Percentiles rank a stretch among this genome's conserved stretches.
These are phyloP conservation scores for Byasa hedistus DNA, from an alignment of 2,888 invertebrate species.

Conservation along the genomic window DNA sequence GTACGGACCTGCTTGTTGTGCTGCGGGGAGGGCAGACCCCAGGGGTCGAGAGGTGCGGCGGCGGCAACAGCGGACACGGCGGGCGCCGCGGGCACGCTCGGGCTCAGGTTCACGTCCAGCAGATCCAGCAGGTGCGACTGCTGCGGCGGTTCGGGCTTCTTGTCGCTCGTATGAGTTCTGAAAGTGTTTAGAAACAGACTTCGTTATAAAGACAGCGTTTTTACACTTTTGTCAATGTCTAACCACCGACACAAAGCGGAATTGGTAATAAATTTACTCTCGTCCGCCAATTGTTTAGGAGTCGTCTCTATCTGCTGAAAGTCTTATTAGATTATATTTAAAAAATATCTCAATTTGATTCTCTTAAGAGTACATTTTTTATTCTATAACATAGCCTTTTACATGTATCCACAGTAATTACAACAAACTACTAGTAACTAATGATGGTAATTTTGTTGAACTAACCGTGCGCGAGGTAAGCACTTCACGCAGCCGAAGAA, in stretches of 20 bases:
- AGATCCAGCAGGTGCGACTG: conserved; percentile 90
- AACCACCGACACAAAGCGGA: no score
- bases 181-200: not conserved
- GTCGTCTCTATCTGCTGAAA: no score
- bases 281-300: no score
- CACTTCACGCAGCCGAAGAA: conserved; percentile 40
- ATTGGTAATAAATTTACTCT: no score
- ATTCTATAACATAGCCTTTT: no score
- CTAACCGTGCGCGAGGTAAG: conserved; percentile 7
- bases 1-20: conserved; percentile 63
- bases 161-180: conserved; percentile 39
- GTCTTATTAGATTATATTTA: no score
- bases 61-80: conserved; percentile 37
- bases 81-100: conserved; percentile 76
- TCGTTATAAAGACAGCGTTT: no score
- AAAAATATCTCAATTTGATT: no score
- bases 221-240: no score
- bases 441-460: not conserved
- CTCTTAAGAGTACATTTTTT: no score
- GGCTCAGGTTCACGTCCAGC: conserved; percentile 88
- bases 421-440: no score
- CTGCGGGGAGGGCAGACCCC: conserved; percentile 83
- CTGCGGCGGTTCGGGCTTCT: conserved; percentile 49
- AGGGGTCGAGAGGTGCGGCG: conserved; percentile 82
- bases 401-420: no score